Evolutionary conservation across 2,113 vertebrate species (phyloP).

Genomic region (Pristiophorus japonicus): DNA sequence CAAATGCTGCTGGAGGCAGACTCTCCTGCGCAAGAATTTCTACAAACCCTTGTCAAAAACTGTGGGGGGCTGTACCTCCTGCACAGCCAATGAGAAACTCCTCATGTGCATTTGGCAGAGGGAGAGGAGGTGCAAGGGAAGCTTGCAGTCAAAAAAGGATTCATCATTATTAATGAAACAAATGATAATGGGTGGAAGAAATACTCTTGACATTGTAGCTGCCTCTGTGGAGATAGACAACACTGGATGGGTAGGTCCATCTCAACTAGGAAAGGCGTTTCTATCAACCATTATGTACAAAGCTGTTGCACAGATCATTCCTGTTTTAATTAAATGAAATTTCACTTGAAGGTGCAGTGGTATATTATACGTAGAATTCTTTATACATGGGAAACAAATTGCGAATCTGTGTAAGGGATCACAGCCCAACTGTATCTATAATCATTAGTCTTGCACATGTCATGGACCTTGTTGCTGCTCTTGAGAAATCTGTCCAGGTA

Average conservation of each 20-base stretch:
- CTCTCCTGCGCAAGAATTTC: not conserved
- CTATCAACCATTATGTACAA: not conserved
- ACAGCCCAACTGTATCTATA: not conserved
- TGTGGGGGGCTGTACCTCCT: not conserved
- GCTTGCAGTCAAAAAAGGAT: not conserved
- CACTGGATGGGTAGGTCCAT: not conserved
- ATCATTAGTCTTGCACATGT: not conserved
- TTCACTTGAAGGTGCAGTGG: not conserved
- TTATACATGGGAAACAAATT: not conserved
- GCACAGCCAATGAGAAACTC: not conserved
- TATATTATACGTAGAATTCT: not conserved
- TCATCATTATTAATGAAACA: too few relatives aligned
- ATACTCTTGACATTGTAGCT: not conserved
- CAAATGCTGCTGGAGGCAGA: not conserved
- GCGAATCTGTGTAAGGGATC: not conserved
- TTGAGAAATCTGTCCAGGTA: not conserved
- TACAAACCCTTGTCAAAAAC: not conserved
- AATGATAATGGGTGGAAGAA: not conserved
- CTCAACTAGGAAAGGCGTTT: not conserved
- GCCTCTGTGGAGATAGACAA: not conserved
- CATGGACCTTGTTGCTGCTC: not conserved
- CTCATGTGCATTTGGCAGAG: not conserved
- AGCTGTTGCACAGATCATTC: not conserved
- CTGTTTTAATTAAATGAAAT: not conserved
- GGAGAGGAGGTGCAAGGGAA: not conserved